Base-by-base conservation (phyloP, 2,888 invertebrate genomes). In the Cephus nigrinus region DNA sequence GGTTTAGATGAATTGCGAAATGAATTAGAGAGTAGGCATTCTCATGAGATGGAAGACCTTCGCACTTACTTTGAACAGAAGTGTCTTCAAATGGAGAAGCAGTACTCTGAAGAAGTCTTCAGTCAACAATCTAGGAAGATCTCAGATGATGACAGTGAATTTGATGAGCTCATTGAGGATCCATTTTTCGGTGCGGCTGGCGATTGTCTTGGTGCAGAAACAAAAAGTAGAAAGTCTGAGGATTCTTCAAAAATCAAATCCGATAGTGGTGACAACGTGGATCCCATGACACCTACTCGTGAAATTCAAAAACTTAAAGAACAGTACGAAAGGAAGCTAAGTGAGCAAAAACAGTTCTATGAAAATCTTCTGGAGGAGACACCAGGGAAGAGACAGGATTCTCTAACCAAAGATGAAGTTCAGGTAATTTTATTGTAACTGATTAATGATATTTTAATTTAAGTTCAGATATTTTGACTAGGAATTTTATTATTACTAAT, bases 41-140 rank as follows among this genome's bases (percentile, higher is more conserved):
- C 94, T 68, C 94, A 94, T 81, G 96, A 97, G 89, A 95, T 97
- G 95, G 96, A 96, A 89, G 95, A 96, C 87, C 90, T 97, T 76
- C 93, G 96, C 73, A 95, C 94, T 12, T 97, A 96, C 87, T 97
- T 96, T 87, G 97, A 97, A 87, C 93, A 95, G 86, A 96, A 96
- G 88, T 97, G 96, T 88, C 93, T 95, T 0, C 96, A 96, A 85
- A 93, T 97, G 91, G 96, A 96, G 88, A 95, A 96, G 86, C 95
- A 96, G 94, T 96, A 94, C 89, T 95, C 95, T 0, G 95, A 95
- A 84, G 95, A 95, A 85, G 92, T 95, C 12, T 94, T 94, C 84
- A 95, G 94, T 81, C 94, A 95, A 84, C 94, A 95, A 74, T 94
- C 94, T 32, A 93, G 94, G 80, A 94, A 94, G 85, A 90, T 94